phyloP scores from a whole-genome alignment of 2,888 invertebrate genomes.

The Crepidodera aurea region DNA sequence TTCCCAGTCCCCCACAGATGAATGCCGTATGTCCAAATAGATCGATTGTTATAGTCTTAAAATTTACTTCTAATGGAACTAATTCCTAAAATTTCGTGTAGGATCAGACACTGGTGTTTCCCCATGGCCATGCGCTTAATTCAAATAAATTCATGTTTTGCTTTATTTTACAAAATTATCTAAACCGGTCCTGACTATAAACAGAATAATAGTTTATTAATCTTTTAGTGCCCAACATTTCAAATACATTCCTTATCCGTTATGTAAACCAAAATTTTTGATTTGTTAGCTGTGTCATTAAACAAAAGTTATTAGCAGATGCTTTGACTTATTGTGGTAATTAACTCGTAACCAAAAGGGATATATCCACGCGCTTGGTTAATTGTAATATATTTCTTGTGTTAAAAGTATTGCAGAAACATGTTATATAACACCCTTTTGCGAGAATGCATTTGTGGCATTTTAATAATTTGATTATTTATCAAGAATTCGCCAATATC shows the following conservation, averaged over 20 bases:
- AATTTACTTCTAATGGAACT: no score
- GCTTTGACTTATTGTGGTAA: not conserved
- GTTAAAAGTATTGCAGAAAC: not conserved
- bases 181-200: not conserved
- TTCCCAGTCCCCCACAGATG: no score
- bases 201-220: not conserved
- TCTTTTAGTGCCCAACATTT: not conserved
- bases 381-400: not conserved
- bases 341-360: not conserved
- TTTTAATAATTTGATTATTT: no score
- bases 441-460: no score
- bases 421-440: no score
- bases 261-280: not conserved
- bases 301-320: constrained; percentile 3
- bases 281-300: constrained; percentile 7
- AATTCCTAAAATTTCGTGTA: no score
- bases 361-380: not conserved
- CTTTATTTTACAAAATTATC: not conserved
- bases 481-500: no score
- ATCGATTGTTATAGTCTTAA: no score
- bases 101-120: no score
- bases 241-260: not conserved
- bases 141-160: no score
- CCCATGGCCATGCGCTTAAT: no score
- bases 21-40: no score